These are phyloP conservation scores for Tipula unca DNA, from an alignment of 2,888 invertebrate species.

Conservation along the genomic window DNA sequence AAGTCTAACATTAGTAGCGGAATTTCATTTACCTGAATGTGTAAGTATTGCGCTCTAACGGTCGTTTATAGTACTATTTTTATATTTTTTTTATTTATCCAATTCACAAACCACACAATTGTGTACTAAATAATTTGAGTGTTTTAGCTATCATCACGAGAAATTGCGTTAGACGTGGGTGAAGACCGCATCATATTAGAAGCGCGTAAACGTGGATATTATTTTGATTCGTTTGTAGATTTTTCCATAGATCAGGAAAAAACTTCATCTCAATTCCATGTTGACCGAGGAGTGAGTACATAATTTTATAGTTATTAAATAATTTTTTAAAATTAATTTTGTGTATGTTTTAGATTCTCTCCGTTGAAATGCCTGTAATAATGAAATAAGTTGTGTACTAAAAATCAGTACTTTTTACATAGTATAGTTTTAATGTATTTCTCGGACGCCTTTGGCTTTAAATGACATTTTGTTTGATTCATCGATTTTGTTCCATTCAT, in stretches of 20 bases:
- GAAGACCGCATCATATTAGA: slow-evolving; percentile 66
- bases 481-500: neutral
- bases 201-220: slow-evolving; percentile 49
- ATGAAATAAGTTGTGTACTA: neutral
- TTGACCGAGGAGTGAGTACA: slow-evolving; percentile 43
- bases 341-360: neutral
- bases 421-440: neutral
- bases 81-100: neutral
- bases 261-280: slow-evolving; percentile 47
- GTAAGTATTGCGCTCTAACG: slow-evolving; percentile 29
- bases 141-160: slow-evolving; percentile 49
- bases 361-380: neutral
- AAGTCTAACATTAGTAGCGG: slow-evolving; percentile 36
- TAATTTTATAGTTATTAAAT: neutral
- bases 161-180: slow-evolving; percentile 59
- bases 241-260: slow-evolving; percentile 53
- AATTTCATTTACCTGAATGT: slow-evolving; percentile 40
- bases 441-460: neutral
- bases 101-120: neutral
- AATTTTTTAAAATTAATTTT: neutral
- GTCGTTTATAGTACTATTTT: neutral
- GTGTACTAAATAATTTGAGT: slow-evolving; percentile 16
- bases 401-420: neutral
- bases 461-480: neutral
- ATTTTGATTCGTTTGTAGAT: slow-evolving; percentile 62